Evolutionary conservation across 2,888 invertebrate species (phyloP), one percentile per base, ranked within the genome.

Genomic region (Neria commutata): DNA sequence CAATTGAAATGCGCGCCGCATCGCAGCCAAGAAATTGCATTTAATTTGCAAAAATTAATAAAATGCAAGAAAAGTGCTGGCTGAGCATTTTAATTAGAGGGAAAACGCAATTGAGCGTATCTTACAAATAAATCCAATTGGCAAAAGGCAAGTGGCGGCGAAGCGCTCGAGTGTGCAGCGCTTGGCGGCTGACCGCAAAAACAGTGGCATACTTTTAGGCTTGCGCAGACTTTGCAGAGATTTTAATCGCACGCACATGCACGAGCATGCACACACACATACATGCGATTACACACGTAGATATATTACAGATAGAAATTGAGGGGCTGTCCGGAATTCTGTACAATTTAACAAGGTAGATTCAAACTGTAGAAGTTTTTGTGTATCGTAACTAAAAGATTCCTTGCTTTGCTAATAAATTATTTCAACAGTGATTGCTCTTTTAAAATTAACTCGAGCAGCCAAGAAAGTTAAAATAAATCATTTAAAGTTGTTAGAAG

Each of bases 141-240:
- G n/a, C 11, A 49, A 29, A 17, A 50, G 34, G 6, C 11, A 29
- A 34, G 6, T 34, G 10, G 21, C 2, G 5, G 45, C 45, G 50
- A 33, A 34, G 50, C 50, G 34, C 33, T 50, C 50, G 33, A 50
- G n/a, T 24, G 50, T 50, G 14, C 17, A 8, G 14, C 14, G 50
- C 17, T 26, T 24, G 23, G 2, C 25, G 16, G n/a, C n/a, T 25
- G 25, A 50, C 14, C 29, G n/a, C 8, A 21, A 50, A 21, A 25
- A n/a, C 6, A 6, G 34, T 51, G 42, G 61, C 55, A 61, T 61
- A 61, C 58, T 61, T 61, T 61, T 58, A 61, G 61, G 61, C 51
- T 33, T 19, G 11, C 16, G 16, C n/a, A 10, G 40, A 34, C 47
- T 33, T 56, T 49, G 26, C 42, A 56, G 24, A 47, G 52, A 33